These are phyloP conservation scores for Dinocampus coccinellae DNA, from an alignment of 2,888 invertebrate species.

Conservation along the genomic window DNA sequence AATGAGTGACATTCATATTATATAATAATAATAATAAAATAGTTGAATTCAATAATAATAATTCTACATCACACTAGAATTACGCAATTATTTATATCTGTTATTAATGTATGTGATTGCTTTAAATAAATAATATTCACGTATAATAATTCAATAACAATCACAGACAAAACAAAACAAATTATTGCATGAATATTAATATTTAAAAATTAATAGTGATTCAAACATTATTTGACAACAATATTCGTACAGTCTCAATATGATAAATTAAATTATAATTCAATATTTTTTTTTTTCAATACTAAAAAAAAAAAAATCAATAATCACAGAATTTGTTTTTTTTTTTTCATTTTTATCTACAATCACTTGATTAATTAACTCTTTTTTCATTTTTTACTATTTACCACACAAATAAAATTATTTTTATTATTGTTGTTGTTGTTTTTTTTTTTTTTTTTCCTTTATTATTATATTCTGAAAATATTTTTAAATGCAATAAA, in stretches of 20 bases:
- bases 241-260: background rate
- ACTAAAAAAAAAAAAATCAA: background rate
- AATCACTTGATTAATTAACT: background rate
- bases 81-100: slow-evolving; percentile 58
- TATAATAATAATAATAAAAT: slow-evolving; percentile 24
- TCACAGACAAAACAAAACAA: slow-evolving; percentile 29
- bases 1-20: background rate
- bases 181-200: slow-evolving; percentile 18
- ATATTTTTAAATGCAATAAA: too few species aligned
- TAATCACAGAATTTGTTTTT: background rate
- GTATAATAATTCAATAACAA: slow-evolving; percentile 24
- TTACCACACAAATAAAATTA: too few species aligned
- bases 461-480: too few species aligned
- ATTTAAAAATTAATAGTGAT: background rate
- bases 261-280: background rate
- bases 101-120: slow-evolving; percentile 64
- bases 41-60: slow-evolving; percentile 46
- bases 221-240: background rate
- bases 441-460: too few species aligned
- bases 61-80: slow-evolving; percentile 26
- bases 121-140: slow-evolving; percentile 61
- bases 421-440: too few species aligned
- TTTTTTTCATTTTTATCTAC: background rate
- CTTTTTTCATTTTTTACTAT: too few species aligned
- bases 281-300: background rate